phyloP scores from a whole-genome alignment of 2,113 vertebrate species.

The Protomyctophum bolini region DNA sequence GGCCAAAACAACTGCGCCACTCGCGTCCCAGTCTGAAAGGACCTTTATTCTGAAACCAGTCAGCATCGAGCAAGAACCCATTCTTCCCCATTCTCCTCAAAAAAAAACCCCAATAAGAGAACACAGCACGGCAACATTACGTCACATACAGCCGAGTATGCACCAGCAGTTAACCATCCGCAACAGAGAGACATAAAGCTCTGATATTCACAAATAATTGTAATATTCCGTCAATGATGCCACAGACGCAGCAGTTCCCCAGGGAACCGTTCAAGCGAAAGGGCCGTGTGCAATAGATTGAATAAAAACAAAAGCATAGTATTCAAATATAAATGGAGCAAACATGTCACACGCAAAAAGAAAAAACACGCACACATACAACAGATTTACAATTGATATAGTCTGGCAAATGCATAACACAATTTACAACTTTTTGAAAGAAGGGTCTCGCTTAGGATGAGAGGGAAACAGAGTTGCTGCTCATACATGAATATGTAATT shows the following conservation, averaged over 20 bases:
- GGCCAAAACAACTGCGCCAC: too few species aligned
- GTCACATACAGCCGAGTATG: conserved; percentile 50
- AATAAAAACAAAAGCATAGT: conserved; percentile 12
- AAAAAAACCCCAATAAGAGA: conserved; percentile 18
- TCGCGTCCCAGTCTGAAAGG: too few species aligned
- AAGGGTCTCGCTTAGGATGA: not conserved
- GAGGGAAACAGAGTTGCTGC: not conserved
- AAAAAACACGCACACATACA: not conserved
- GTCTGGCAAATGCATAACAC: not conserved
- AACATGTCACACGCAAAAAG: conserved; percentile 24
- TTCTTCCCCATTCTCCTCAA: not conserved
- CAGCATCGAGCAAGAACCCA: not conserved
- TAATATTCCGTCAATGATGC: not conserved
- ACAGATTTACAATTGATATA: conserved; percentile 35
- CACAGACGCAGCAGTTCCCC: not conserved
- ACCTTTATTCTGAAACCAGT: not conserved
- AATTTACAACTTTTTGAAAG: not conserved
- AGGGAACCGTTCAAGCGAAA: not conserved
- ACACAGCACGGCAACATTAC: conserved; percentile 52
- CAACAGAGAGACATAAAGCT: conserved; percentile 48
- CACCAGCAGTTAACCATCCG: conserved; percentile 45
- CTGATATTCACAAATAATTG: conserved; percentile 21
- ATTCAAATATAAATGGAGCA: conserved; percentile 23
- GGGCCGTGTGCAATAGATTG: conserved; percentile 11
- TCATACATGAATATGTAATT: not conserved